Evolutionary conservation across 2,113 vertebrate species (phyloP), one percentile per base, ranked within the genome.

Genomic region (Smithornis capensis): DNA sequence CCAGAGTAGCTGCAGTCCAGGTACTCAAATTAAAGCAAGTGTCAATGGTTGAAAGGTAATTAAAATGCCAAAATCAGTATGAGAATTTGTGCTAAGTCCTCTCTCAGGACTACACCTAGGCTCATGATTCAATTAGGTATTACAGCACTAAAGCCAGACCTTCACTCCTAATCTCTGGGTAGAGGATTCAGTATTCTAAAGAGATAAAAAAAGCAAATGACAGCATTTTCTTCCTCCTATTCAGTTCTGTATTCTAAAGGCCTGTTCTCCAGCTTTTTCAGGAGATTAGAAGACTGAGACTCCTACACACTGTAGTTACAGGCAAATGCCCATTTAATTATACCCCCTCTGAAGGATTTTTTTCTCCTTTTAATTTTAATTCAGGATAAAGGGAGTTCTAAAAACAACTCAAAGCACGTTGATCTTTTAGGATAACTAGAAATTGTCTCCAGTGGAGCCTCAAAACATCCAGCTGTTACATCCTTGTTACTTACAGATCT

Each of bases 91-190:
- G 2, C 50, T 80, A 92, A 83, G 29, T 74, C 78, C 71, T 89
- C 92, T 93, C 79, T 38, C 67, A 90, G 92, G 83, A 90, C 85
- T 83, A 79, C 44, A 55, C 69, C 62, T 42, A 55, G 60, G 69
- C 33, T 96, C 16, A 4, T 89, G 90, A 94, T 92, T 89, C 84
- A 89, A 87, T 94, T 92, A 82, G 65, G 84, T 78, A 90, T 90
- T 83, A 89, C 44, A 68, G 82, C 38, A 60, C 77, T 71, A 67
- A 82, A 93, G 29, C n/a, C 71, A 86, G 92, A 65, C 40, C 79
- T 92, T 62, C 8, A 7, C 42, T 90, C 42, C 67, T 91, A 55
- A 92, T 89, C 73, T 79, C 68, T 69, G 63, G 68, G 23, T 63
- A 90, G 55, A 62, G 27, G 19, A 94, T 62, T 77, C 16, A 0